Conservation (phyloP, 2,888 invertebrate genomes). For the Ectropis crepuscularia region DNA sequence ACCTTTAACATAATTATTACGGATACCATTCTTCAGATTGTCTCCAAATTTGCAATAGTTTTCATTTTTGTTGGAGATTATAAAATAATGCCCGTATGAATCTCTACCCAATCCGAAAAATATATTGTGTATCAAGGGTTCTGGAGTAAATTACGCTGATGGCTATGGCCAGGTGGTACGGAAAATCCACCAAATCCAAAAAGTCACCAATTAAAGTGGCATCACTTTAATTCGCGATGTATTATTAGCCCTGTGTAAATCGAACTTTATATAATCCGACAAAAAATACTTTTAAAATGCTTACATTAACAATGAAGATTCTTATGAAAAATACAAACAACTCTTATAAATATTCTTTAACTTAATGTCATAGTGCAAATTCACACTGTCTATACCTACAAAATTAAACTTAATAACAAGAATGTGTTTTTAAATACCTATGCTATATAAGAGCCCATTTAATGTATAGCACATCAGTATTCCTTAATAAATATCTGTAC, state of each 20-base stretch:
- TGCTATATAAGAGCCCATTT: slow-evolving; percentile 52
- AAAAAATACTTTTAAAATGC: slow-evolving; percentile 45
- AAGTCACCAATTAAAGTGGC: not conserved
- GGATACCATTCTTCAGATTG: no score
- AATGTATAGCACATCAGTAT: slow-evolving; percentile 62
- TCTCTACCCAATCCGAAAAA: no score
- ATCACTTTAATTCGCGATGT: not conserved
- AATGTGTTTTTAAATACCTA: slow-evolving; percentile 57
- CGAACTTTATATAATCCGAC: not conserved
- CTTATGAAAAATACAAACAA: slow-evolving; percentile 72
- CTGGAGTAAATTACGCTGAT: no score
- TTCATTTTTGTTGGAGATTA: no score
- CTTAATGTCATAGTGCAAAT: slow-evolving; percentile 56
- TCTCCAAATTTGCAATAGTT: no score
- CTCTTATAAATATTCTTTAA: slow-evolving; percentile 72
- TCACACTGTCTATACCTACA: slow-evolving; percentile 25
- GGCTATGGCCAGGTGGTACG: no score
- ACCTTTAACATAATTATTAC: no score
- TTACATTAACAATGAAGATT: slow-evolving; percentile 61
- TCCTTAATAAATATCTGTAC: slow-evolving; percentile 79
- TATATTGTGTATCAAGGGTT: no score
- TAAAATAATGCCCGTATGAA: no score
- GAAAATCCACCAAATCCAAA: no score
- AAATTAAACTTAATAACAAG: slow-evolving; percentile 51
- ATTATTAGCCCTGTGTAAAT: not conserved